Evolutionary conservation across 1,140 invertebrate species (phyloP).

Genomic region (Drosophila albomicans): DNA sequence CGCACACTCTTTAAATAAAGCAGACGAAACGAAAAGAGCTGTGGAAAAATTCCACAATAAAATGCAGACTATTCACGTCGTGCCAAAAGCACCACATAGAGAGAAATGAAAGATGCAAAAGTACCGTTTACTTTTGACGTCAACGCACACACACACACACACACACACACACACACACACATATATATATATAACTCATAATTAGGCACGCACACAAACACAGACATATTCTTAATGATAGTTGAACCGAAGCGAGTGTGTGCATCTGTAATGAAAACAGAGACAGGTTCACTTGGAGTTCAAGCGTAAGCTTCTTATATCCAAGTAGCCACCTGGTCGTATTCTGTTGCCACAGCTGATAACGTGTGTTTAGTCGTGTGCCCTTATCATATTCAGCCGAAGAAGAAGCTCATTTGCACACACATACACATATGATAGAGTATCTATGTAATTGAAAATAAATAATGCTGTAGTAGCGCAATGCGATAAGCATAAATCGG

Average conservation of each 20-base stretch:
- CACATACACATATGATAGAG: not conserved
- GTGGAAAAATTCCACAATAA: slow-evolving; percentile 43
- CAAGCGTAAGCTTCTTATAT: not conserved
- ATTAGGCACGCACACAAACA: slow-evolving; percentile 33
- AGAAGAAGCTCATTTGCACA: not conserved
- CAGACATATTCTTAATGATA: not conserved
- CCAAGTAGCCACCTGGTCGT: not conserved
- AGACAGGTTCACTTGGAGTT: slow-evolving; percentile 6
- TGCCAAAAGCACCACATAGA: slow-evolving; percentile 35
- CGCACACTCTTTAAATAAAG: slow-evolving; percentile 11
- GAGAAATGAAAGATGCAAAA: slow-evolving; percentile 21
- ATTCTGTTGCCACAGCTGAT: slow-evolving; percentile 16
- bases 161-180: slow-evolving; percentile 13
- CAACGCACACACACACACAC: not conserved
- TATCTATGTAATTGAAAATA: slow-evolving; percentile 29
- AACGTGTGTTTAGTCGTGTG: slow-evolving; percentile 6
- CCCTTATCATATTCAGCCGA: slow-evolving; percentile 11
- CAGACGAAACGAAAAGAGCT: slow-evolving; percentile 12
- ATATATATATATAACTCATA: slow-evolving; percentile 27
- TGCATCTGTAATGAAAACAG: slow-evolving; percentile 10
- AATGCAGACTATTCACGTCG: slow-evolving; percentile 31
- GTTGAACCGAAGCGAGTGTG: slow-evolving; percentile 23
- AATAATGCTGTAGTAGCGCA: slow-evolving; percentile 20
- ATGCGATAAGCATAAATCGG: slow-evolving; percentile 29
- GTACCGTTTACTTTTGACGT: slow-evolving; percentile 21